Percentiles rank a stretch among this genome's conserved stretches.
Evolutionary conservation across 2,797 vertebrate species (phyloP).

Genomic region (Typhlichthys subterraneus): DNA sequence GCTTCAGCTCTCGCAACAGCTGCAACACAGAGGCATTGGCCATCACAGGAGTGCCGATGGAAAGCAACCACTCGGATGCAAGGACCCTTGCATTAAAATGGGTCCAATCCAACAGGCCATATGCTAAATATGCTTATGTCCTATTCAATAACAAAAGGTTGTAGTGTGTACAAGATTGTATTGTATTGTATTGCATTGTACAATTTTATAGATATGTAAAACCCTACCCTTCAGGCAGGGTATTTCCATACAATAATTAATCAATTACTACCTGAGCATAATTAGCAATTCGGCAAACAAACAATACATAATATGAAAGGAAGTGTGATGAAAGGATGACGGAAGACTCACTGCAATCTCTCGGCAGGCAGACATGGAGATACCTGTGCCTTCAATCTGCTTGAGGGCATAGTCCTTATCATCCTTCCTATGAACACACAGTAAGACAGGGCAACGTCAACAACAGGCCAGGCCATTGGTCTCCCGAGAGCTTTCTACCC

Average conservation of each 20-base stretch:
- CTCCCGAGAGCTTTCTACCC: slow-evolving; percentile 49
- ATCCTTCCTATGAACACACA: slow-evolving; percentile 90
- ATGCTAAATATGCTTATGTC: background rate
- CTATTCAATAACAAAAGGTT: background rate
- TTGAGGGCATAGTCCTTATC: slow-evolving; percentile 99
- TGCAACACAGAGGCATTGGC: slow-evolving; percentile 75
- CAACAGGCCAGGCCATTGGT: slow-evolving; percentile 46
- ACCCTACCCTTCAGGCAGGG: no score
- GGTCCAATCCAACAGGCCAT: no score
- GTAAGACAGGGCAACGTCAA: slow-evolving; percentile 63
- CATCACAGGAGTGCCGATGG: slow-evolving; percentile 13
- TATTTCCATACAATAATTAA: no score
- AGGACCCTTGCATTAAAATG: slow-evolving; percentile 7
- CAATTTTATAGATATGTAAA: no score
- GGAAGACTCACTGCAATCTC: slow-evolving; percentile 96
- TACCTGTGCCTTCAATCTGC: slow-evolving; percentile 99
- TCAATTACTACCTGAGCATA: no score
- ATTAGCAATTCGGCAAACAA: background rate
- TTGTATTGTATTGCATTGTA: no score
- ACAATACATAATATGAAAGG: background rate
- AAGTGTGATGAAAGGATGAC: slow-evolving; percentile 27
- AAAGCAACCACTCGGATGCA: background rate
- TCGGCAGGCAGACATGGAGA: slow-evolving; percentile 99
- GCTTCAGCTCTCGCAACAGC: slow-evolving; percentile 97
- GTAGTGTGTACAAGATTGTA: no score